phyloP scores from a whole-genome alignment of 2,113 vertebrate genomes.

The Myiopsitta monachus region DNA sequence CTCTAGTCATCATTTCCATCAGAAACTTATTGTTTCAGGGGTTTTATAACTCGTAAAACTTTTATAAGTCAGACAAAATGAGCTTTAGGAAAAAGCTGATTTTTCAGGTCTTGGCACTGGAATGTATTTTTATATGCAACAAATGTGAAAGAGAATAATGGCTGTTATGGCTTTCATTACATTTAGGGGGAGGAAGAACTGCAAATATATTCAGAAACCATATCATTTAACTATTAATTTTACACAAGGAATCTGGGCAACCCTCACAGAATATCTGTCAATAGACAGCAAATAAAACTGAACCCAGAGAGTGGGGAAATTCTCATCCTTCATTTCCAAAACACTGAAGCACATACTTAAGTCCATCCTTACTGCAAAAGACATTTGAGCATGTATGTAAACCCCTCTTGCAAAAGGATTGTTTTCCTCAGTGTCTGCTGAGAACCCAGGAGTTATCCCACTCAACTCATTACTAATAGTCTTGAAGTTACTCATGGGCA shows the following conservation, averaged over 20 bases:
- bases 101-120: neutral
- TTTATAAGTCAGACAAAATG: constrained; percentile 16
- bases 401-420: neutral
- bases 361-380: neutral
- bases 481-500: neutral
- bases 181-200: constrained; percentile 4
- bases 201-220: constrained; percentile 20
- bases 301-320: neutral
- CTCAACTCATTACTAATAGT: neutral
- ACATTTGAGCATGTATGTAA: neutral
- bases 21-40: constrained; percentile 20
- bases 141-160: neutral
- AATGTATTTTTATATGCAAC: constrained; percentile 10
- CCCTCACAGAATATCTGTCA: neutral
- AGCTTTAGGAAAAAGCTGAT: constrained; percentile 25
- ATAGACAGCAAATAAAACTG: neutral
- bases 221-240: neutral
- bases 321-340: neutral
- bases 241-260: neutral
- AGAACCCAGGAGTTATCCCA: neutral
- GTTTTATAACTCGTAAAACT: constrained; percentile 29
- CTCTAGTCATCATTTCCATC: constrained; percentile 37
- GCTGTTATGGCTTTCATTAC: neutral
- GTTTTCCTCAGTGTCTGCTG: neutral
- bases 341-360: neutral